Evolutionary conservation across 2,797 vertebrate genomes (phyloP), one percentile per base, ranked within the genome.

Genomic region (Borostomias antarcticus): DNA sequence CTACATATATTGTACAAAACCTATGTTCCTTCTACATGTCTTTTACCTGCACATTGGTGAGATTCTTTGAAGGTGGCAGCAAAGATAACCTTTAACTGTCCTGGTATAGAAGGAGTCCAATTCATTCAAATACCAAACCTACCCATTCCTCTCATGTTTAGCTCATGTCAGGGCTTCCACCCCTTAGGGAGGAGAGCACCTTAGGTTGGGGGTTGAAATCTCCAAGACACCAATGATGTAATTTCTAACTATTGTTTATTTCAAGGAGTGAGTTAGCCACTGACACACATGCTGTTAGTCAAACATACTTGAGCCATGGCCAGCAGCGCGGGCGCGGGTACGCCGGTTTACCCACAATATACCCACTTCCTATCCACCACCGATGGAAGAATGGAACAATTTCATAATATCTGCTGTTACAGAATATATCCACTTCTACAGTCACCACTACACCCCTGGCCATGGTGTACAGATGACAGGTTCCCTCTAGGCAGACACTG

Each of bases 221-320:
- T 71, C 62, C 77, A 65, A 69, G 66, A 81, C 64, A 50, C 75
- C 28, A 0, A 74, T 33, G 64, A 79, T 35, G 78, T 35, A 64
- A 51, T 74, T 76, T 62, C 78, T 75, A 87, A 80, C 74, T 76
- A 83, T 68, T 67, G 62, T 65, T 74, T 64, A 70, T 79, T 78
- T 84, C 26, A 45, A 40, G 58, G 62, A 69, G 72, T 35, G 65
- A 79, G 85, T 88, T 83, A 89, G 82, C 80, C 84, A 79, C 78
- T 78, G 71, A 68, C 66, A 64, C 82, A 88, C 88, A 89, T 90
- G 89, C 87, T 70, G 3, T 80, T 81, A 81, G 70, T 66, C 58
- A 83, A 74, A 79, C 60, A 47, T 0, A 28, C 10, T 72, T 72
- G 68, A 70, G 51, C 70, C 37, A 70, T 61, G 67, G 78, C 79